phyloP scores from a whole-genome alignment of 2,888 invertebrate species.

The Pheosia gnoma region DNA sequence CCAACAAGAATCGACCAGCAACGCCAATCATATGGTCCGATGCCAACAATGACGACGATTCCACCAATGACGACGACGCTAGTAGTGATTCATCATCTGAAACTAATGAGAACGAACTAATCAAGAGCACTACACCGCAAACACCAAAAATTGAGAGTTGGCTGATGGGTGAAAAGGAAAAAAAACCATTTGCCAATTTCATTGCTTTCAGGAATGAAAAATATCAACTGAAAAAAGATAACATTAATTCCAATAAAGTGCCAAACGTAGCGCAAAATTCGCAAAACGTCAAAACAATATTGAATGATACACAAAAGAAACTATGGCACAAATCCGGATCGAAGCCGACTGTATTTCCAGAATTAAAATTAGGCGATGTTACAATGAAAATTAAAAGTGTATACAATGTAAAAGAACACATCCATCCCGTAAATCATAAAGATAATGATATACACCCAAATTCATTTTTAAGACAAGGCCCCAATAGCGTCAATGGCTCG shows the following conservation, averaged over 20 bases:
- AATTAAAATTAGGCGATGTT: neutral
- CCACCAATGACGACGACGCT: conserved; percentile 9
- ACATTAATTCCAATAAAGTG: neutral
- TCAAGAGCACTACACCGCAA: neutral
- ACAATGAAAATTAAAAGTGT: conserved; percentile 19
- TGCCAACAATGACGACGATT: conserved; percentile 26
- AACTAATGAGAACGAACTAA: neutral
- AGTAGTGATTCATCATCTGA: neutral
- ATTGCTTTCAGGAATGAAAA: neutral
- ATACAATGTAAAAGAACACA: conserved; percentile 19
- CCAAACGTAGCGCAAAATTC: conserved; percentile 8
- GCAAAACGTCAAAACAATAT: conserved; percentile 20
- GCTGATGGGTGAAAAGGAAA: neutral
- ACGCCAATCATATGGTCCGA: conserved; percentile 47
- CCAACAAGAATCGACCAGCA: conserved; percentile 22
- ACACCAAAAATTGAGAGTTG: neutral
- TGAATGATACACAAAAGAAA: conserved; percentile 28
- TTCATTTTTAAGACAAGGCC: neutral
- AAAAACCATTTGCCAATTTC: neutral
- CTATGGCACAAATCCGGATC: conserved; percentile 7
- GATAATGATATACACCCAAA: neutral
- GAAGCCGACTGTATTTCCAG: conserved; percentile 10
- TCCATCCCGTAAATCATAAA: neutral
- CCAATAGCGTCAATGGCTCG: neutral
- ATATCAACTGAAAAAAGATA: conserved; percentile 10